Base-by-base conservation (phyloP, 2,888 invertebrate species). In the Patella ulyssiponensis region DNA sequence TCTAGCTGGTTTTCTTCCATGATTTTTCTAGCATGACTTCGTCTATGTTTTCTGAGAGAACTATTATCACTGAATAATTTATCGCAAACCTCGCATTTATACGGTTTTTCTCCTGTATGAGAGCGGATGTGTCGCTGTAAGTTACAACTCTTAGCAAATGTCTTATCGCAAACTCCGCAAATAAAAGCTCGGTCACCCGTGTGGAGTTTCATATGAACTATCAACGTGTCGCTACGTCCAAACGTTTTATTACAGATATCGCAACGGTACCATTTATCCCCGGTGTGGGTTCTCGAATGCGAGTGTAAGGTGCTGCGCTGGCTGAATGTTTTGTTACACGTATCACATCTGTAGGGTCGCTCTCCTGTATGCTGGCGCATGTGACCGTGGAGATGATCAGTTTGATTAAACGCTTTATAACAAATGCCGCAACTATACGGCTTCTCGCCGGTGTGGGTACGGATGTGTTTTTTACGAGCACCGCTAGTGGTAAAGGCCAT, bases 401-500 rank as follows among this genome's bases (percentile, higher is more conserved):
- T 64, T 64, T 64, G 64, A 11, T 11, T 23, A 20, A 64, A 64
- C 0, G 20, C 23, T 64, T 23, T 64, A 14, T 64, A 23, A 23
- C 64, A 64, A 20, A 64, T 64, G 12, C 64, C 64, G 5, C 64
- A 64, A 23, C 20, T 23, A 64, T 64, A 64, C 2, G 64, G 64
- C 23, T 23, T 64, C 14, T 64, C 64, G 20, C 64, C 64, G 2
- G 64, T 64, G 23, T 64, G 64, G 3, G 64, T 64, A 23, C 64
- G 64, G 23, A 64, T 64, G 14, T 64, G 64, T 64, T 64, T 64
- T 64, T 64, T 64, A 12, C 20, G 23, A 11, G n/a, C 64, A 1
- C 64, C 64, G 23, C 64, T 64, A 23, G 64, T 64, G 14, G 64
- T 64, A 64, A 64, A 64, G 15, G 20, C 17, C 64, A 64, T 64